phyloP scores from a whole-genome alignment of 2,888 invertebrate species.

The Chrysopilus asiliformis region DNA sequence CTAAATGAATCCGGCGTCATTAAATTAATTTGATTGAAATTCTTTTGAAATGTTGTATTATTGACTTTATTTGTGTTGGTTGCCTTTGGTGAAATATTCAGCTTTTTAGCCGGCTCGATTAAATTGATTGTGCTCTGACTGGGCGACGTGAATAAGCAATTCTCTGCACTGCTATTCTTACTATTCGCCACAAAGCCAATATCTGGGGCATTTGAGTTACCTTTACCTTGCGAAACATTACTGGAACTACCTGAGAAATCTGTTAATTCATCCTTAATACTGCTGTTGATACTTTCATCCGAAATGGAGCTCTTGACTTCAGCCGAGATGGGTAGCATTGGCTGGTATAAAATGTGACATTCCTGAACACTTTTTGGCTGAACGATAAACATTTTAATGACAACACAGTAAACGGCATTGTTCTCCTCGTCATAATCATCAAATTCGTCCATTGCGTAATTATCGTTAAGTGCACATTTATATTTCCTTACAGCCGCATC shows the following conservation, averaged over 20 bases:
- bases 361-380: conserved; percentile 84
- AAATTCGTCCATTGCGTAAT: conserved; percentile 41
- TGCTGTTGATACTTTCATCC: conserved; percentile 14
- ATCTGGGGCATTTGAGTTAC: neutral
- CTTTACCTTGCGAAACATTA: neutral
- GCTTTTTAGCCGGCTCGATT: no score
- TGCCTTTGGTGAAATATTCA: conserved; percentile 1
- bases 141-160: neutral
- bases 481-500: conserved; percentile 51
- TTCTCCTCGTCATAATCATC: conserved; percentile 44
- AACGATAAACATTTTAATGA: conserved; percentile 56
- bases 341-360: conserved; percentile 54
- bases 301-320: conserved; percentile 24
- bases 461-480: conserved; percentile 35
- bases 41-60: conserved; percentile 23
- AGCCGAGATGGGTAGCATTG: conserved; percentile 28
- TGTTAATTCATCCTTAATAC: conserved; percentile 1
- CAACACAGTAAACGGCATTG: conserved; percentile 41
- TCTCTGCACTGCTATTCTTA: neutral
- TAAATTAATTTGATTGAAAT: conserved; percentile 45
- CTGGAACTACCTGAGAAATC: neutral
- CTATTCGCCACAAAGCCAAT: neutral
- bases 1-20: conserved; percentile 84
- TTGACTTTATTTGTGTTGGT: conserved; percentile 8
- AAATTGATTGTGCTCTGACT: neutral